Conservation (phyloP, 2,797 vertebrate genomes). For the Holocentrus rufus region DNA sequence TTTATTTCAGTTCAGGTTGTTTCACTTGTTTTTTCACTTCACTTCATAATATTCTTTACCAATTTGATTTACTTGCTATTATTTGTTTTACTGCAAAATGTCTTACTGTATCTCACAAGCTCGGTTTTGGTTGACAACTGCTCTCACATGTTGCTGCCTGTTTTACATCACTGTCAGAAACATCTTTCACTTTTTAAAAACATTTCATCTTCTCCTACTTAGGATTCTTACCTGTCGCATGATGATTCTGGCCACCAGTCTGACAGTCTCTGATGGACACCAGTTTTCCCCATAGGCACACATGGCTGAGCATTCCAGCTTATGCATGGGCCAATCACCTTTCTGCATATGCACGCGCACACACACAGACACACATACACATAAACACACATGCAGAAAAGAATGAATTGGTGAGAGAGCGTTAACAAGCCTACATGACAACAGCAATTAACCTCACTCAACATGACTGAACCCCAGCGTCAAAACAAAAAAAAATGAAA, state of each 20-base stretch:
- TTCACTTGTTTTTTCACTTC: no score
- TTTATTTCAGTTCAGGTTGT: no score
- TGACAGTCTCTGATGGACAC: constrained; percentile 96
- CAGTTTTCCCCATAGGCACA: constrained; percentile 92
- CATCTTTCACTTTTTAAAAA: background rate
- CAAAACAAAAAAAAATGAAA: background rate
- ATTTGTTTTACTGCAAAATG: no score
- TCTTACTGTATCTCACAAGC: no score
- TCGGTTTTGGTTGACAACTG: background rate
- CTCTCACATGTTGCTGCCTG: background rate
- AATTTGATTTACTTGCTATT: no score
- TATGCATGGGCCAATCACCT: constrained; percentile 97
- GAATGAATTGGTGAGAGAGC: background rate
- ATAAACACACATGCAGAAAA: no score
- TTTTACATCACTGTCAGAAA: background rate
- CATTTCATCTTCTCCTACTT: background rate
- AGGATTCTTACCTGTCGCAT: constrained; percentile 89
- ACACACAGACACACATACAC: constrained; percentile 7
- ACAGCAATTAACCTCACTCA: background rate
- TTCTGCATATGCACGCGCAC: constrained; percentile 76
- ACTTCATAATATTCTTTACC: no score
- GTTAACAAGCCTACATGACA: background rate
- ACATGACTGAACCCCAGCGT: background rate
- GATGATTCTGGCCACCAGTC: constrained; percentile 93
- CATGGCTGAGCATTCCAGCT: constrained; percentile 95